Conservation (phyloP, 2,888 invertebrate genomes). For the Girardia tigrina region DNA sequence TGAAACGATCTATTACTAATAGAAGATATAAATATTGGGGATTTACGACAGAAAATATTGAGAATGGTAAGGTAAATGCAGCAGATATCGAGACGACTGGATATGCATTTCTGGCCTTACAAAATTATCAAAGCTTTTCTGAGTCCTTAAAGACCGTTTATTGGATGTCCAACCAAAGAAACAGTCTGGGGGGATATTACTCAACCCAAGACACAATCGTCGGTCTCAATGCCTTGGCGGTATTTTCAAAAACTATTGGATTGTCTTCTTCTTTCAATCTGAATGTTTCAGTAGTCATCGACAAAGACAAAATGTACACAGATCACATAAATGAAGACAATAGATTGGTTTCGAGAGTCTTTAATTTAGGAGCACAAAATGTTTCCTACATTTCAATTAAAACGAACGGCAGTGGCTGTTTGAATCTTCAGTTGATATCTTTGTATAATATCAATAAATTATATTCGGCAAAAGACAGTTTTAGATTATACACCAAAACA, state of each 20-base stretch:
- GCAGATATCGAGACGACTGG: conserved; percentile 38
- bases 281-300: not conserved
- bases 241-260: conserved; percentile 36
- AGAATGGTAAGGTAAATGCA: conserved; percentile 14
- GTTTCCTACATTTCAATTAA: not conserved
- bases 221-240: conserved; percentile 40
- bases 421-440: not conserved
- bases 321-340: not conserved
- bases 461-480: not conserved
- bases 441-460: conserved; percentile 16
- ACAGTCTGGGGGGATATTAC: conserved; percentile 39
- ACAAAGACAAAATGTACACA: not conserved
- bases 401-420: conserved; percentile 21
- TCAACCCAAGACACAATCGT: conserved; percentile 43
- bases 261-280: not conserved
- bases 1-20: not conserved
- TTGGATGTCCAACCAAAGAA: conserved; percentile 39
- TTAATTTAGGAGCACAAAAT: not conserved
- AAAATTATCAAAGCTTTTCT: conserved; percentile 34
- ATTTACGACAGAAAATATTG: not conserved
- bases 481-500: not conserved
- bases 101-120: conserved; percentile 39
- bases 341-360: not conserved
- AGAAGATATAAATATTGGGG: not conserved
- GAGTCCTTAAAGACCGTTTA: conserved; percentile 36